Percentiles rank a stretch among this genome's conserved stretches.
Conservation (phyloP, 2,888 invertebrate species). For the Dolichomitus sp. region DNA sequence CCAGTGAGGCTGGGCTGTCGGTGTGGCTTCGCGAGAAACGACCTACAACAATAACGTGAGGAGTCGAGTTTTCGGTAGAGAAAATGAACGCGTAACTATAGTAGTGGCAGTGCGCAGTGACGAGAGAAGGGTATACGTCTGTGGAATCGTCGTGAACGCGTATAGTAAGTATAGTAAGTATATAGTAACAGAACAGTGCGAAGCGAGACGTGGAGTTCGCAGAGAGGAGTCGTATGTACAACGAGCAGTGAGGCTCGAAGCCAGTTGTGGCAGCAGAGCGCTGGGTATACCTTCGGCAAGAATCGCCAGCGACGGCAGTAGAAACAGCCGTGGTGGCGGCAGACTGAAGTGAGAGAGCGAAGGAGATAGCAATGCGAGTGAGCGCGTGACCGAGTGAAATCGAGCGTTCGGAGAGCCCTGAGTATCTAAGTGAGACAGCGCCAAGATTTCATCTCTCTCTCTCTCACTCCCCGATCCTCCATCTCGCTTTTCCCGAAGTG, state of each 20-base stretch:
- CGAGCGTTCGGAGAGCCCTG: conserved; percentile 33
- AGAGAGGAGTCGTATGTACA: conserved; percentile 60
- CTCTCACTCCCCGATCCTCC: conserved; percentile 34
- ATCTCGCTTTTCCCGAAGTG: conserved; percentile 80
- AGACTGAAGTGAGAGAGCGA: conserved; percentile 82
- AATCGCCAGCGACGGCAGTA: conserved; percentile 67
- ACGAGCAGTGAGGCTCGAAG: conserved; percentile 66
- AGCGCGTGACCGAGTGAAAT: conserved; percentile 58
- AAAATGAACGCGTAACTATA: conserved; percentile 63
- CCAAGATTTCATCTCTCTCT: conserved; percentile 34
- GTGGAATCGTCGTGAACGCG: conserved; percentile 62
- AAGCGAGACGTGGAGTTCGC: conserved; percentile 54
- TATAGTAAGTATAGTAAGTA: conserved; percentile 35
- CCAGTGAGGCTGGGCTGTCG: conserved; percentile 45
- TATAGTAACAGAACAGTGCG: conserved; percentile 39
- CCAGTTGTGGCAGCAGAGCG: conserved; percentile 65
- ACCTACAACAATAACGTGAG: conserved; percentile 61
- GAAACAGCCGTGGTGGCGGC: conserved; percentile 64
- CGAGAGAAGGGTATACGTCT: conserved; percentile 56
- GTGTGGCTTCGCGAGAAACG: conserved; percentile 54
- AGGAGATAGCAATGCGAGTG: conserved; percentile 78
- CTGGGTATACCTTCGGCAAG: conserved; percentile 61
- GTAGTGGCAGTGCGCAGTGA: conserved; percentile 48
- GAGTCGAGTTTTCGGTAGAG: conserved; percentile 63
- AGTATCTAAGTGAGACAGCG: conserved; percentile 53